Conservation (phyloP, 2,888 invertebrate species). For the Macroteleia sp. region DNA sequence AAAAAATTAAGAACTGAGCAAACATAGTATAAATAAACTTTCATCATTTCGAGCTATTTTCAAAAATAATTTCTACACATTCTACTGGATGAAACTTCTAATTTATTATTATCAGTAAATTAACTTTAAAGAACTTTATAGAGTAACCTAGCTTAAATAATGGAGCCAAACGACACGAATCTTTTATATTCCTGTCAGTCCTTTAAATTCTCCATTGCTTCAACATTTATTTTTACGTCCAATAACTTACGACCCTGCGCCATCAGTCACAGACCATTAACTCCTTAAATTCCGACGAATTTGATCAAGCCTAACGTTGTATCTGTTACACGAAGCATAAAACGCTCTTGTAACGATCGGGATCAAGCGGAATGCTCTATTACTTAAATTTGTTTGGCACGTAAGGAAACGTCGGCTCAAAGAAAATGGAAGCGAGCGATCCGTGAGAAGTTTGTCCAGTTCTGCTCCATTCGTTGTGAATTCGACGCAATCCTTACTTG, state of each 20-base stretch:
- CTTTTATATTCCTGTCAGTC: background rate
- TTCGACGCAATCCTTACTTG: slow-evolving; percentile 21
- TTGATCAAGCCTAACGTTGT: slow-evolving; percentile 49
- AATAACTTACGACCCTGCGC: slow-evolving; percentile 30
- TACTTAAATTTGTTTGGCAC: slow-evolving; percentile 52
- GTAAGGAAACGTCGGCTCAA: slow-evolving; percentile 35
- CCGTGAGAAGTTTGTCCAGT: slow-evolving; percentile 39
- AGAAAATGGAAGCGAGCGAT: slow-evolving; percentile 46
- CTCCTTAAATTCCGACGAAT: slow-evolving; percentile 25
- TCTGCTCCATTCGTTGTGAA: slow-evolving; percentile 43
- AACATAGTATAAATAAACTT: too few relatives aligned
- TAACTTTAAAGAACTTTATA: too few relatives aligned
- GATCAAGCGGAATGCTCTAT: slow-evolving; percentile 36
- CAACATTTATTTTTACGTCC: slow-evolving; percentile 24
- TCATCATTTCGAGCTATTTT: too few relatives aligned
- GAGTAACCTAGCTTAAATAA: too few relatives aligned
- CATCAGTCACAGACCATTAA: slow-evolving; percentile 35
- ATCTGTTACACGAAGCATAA: slow-evolving; percentile 38
- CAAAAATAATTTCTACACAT: too few relatives aligned
- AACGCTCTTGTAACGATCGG: slow-evolving; percentile 23
- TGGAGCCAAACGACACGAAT: too few relatives aligned
- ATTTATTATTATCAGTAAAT: too few relatives aligned
- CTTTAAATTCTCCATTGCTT: background rate
- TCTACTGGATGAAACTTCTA: too few relatives aligned
- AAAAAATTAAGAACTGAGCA: too few relatives aligned